These are phyloP conservation scores for Eulemur rufifrons DNA, from an alignment of 2,113 vertebrate genomes.

Conservation along the genomic window DNA sequence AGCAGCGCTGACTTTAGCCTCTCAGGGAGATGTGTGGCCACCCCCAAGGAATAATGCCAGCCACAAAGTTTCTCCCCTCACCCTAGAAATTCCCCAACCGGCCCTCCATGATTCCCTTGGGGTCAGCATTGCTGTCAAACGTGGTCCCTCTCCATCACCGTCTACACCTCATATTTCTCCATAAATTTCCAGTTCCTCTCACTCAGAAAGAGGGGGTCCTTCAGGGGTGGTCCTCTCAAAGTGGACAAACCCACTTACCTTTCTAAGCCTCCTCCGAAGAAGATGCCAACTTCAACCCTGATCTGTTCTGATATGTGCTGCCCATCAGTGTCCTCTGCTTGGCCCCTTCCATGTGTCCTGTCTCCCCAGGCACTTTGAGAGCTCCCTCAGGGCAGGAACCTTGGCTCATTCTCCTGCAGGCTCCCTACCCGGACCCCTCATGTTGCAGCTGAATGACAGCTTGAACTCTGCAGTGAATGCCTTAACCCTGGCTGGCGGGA, in stretches of 20 bases:
- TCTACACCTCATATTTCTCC: not conserved
- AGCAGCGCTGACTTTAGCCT: not conserved
- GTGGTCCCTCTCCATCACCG: not conserved
- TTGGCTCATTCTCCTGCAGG: not conserved
- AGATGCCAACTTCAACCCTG: not conserved
- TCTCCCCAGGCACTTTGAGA: not conserved
- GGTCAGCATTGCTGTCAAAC: not conserved
- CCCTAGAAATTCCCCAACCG: not conserved
- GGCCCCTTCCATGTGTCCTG: not conserved
- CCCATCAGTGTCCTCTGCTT: not conserved
- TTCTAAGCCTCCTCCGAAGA: not conserved
- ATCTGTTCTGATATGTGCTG: not conserved
- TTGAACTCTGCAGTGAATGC: not conserved
- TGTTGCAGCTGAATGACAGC: not conserved
- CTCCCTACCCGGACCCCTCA: not conserved
- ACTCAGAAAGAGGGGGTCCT: not conserved
- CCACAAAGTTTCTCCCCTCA: not conserved
- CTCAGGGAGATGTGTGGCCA: not conserved
- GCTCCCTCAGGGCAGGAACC: not conserved
- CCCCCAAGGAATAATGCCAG: not conserved
- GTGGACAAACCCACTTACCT: not conserved
- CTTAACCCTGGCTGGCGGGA: not conserved
- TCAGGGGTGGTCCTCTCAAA: not conserved
- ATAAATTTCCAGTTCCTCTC: not conserved
- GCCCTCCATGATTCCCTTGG: not conserved